These are phyloP conservation scores for Tuberolachnus salignus DNA, from an alignment of 2,888 invertebrate species.

Conservation along the genomic window DNA sequence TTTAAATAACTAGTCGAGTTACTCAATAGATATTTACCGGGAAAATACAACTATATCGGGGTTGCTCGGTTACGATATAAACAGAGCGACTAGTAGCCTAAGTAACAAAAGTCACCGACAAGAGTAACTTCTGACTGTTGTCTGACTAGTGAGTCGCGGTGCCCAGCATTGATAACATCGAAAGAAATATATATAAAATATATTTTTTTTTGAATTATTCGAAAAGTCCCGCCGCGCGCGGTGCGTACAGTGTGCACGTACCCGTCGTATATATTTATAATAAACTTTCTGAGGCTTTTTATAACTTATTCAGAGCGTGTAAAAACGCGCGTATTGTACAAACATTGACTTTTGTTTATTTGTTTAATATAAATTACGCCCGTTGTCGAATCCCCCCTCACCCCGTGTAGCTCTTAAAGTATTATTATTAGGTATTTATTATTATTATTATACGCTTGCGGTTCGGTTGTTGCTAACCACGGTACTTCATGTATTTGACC, in stretches of 20 bases:
- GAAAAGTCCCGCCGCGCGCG: too few species aligned
- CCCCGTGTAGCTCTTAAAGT: constrained; percentile 11
- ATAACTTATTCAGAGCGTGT: constrained; percentile 37
- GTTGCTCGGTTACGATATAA: too few species aligned
- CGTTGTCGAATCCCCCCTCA: not conserved
- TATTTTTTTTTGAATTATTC: constrained; percentile 8
- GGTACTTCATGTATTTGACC: not conserved
- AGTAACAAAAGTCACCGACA: too few species aligned
- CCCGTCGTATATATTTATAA: not conserved
- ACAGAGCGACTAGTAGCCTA: too few species aligned
- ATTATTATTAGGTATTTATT: not conserved
- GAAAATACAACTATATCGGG: too few species aligned
- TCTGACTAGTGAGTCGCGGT: too few species aligned
- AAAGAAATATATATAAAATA: too few species aligned
- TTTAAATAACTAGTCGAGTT: too few species aligned
- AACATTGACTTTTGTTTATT: constrained; percentile 28
- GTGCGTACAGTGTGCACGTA: too few species aligned
- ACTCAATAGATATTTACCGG: too few species aligned
- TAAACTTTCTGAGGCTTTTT: not conserved
- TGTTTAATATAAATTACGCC: constrained; percentile 20
- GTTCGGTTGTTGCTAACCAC: not conserved
- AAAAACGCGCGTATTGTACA: constrained; percentile 11
- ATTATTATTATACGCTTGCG: not conserved
- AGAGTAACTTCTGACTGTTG: too few species aligned
- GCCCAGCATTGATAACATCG: too few species aligned